Conservation (phyloP, 2,888 invertebrate genomes). For the Pilophorus perplexus region DNA sequence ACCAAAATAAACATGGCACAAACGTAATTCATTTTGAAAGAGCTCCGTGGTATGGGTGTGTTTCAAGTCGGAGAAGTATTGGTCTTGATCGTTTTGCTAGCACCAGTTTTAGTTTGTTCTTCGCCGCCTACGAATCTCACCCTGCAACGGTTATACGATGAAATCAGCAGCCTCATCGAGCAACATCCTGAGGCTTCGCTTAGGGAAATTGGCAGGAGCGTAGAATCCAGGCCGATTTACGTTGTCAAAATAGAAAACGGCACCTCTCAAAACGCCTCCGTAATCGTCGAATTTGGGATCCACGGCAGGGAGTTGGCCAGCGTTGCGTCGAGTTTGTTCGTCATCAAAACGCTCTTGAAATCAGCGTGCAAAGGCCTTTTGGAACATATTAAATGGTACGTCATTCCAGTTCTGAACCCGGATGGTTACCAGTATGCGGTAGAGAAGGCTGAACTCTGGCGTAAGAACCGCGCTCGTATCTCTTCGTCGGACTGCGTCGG, state of each 20-base stretch:
- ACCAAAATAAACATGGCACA: no score
- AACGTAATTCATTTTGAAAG: no score
- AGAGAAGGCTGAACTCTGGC: background rate
- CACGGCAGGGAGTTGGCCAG: background rate
- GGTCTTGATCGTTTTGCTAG: no score
- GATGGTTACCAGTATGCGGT: background rate
- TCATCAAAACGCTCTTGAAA: no score
- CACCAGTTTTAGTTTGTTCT: no score
- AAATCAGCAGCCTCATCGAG: no score
- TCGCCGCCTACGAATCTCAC: no score
- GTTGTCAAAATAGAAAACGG: background rate
- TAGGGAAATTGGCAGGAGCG: background rate
- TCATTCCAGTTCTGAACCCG: slow-evolving; percentile 7
- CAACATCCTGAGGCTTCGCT: no score
- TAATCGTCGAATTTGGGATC: background rate
- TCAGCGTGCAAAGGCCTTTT: background rate
- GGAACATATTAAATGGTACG: background rate
- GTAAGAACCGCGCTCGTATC: background rate
- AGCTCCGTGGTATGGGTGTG: no score
- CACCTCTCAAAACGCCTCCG: background rate
- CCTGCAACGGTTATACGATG: no score
- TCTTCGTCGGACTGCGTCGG: background rate
- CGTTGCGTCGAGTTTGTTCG: background rate
- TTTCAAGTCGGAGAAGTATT: no score
- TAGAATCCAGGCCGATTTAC: background rate